These are phyloP conservation scores for Paratrypauchen microcephalus DNA, from an alignment of 2,797 vertebrate genomes.

Conservation along the genomic window DNA sequence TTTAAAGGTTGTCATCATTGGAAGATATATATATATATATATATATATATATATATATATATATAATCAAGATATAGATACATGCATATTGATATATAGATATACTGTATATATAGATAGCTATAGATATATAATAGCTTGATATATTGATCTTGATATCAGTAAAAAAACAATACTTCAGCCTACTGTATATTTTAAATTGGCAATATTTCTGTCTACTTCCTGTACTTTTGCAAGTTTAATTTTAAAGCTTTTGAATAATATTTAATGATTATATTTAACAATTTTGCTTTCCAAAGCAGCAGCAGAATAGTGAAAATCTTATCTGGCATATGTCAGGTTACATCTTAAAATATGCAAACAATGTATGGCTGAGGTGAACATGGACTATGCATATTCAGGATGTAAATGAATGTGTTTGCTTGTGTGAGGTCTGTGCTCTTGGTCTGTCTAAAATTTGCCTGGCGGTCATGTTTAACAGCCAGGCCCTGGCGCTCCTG, in stretches of 20 bases:
- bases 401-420: constrained; percentile 60
- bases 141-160: too few species aligned
- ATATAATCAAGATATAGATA: too few species aligned
- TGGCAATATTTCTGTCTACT: not conserved
- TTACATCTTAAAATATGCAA: constrained; percentile 52
- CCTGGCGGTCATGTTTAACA: constrained; percentile 73
- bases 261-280: constrained; percentile 1
- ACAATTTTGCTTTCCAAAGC: constrained; percentile 8
- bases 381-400: constrained; percentile 47
- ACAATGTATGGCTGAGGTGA: constrained; percentile 58
- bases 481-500: constrained; percentile 80
- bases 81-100: too few species aligned
- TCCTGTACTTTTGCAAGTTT: too few species aligned
- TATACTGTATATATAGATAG: too few species aligned
- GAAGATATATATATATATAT: too few species aligned
- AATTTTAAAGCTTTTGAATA: constrained; percentile 7
- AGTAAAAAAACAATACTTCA: not conserved
- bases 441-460: constrained; percentile 41
- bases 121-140: too few species aligned
- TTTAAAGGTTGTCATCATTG: not conserved
- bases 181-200: not conserved
- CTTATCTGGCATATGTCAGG: constrained; percentile 73
- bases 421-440: constrained; percentile 31
- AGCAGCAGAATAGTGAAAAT: constrained; percentile 27
- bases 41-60: too few species aligned